A percentile compares a stretch with the other conserved stretches of the same genome.
Evolutionary conservation across 2,888 invertebrate species (phyloP).

Genomic region (Cyaniris semiargus): DNA sequence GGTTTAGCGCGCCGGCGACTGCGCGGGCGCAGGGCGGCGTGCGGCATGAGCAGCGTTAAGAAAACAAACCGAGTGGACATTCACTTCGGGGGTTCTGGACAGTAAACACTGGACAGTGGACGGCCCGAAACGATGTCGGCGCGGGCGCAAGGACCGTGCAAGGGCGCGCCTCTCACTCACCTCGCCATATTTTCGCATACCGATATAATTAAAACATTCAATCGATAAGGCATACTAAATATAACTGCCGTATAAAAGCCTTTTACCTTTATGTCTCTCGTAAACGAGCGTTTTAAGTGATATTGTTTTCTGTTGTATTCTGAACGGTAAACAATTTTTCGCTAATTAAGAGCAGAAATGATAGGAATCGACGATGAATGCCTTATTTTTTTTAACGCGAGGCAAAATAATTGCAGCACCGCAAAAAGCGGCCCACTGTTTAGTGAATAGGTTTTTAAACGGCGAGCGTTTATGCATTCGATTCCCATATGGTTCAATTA

Average conservation of each 20-base stretch:
- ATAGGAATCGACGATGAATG: not conserved
- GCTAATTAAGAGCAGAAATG: not conserved
- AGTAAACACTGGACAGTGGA: slow-evolving; percentile 44
- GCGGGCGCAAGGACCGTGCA: slow-evolving; percentile 62
- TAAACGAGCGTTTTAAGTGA: slow-evolving; percentile 1
- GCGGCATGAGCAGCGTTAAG: slow-evolving; percentile 28
- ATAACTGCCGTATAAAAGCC: slow-evolving; percentile 29
- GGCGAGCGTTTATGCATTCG: not conserved
- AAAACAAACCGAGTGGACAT: slow-evolving; percentile 55
- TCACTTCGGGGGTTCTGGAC: slow-evolving; percentile 61
- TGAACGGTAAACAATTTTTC: not conserved
- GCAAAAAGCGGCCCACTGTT: slow-evolving; percentile 4
- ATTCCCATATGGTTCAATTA: slow-evolving; percentile 33
- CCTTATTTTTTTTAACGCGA: not conserved
- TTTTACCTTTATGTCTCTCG: slow-evolving; percentile 14
- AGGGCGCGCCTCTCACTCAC: slow-evolving; percentile 77
- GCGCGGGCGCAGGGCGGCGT: slow-evolving; percentile 23
- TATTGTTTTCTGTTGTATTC: not conserved
- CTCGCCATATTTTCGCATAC: slow-evolving; percentile 64
- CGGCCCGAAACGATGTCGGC: slow-evolving; percentile 63
- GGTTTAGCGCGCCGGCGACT: slow-evolving; percentile 19
- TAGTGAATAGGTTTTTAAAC: slow-evolving; percentile 24
- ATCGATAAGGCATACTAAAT: slow-evolving; percentile 49
- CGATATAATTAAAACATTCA: slow-evolving; percentile 59
- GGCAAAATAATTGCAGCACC: not conserved